Percentiles rank a stretch among this genome's conserved stretches.
Evolutionary conservation across 2,888 invertebrate species (phyloP).

Genomic region (Abrostola tripartita): DNA sequence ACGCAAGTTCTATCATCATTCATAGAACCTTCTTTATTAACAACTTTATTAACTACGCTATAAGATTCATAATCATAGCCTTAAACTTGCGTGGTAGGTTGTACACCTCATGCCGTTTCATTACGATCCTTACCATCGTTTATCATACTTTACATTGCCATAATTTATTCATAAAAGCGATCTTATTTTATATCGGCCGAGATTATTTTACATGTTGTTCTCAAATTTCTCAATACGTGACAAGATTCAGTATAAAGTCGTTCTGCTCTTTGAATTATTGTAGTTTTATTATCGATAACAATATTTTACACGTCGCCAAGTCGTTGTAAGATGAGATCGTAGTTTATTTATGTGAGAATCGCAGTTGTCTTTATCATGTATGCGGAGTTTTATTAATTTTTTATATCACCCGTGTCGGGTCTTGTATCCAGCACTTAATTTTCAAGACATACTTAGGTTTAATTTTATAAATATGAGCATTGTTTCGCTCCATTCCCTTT

Average conservation of each 20-base stretch:
- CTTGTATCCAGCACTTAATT: slow-evolving; percentile 66
- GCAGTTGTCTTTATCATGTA: slow-evolving; percentile 69
- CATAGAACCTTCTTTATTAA: slow-evolving; percentile 60
- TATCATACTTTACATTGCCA: slow-evolving; percentile 87
- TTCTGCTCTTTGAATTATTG: slow-evolving; percentile 74
- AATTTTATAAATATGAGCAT: slow-evolving; percentile 47
- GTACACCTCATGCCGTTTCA: slow-evolving; percentile 82
- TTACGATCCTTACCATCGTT: slow-evolving; percentile 85
- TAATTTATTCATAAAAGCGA: slow-evolving; percentile 85
- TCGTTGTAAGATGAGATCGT: slow-evolving; percentile 75
- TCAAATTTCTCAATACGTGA: slow-evolving; percentile 85
- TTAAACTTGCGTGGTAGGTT: slow-evolving; percentile 65
- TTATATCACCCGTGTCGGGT: slow-evolving; percentile 62
- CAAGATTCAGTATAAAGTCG: slow-evolving; percentile 78
- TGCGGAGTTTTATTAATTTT: slow-evolving; percentile 62
- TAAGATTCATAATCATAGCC: slow-evolving; percentile 56
- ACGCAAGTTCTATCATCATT: slow-evolving; percentile 70
- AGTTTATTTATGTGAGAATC: slow-evolving; percentile 75
- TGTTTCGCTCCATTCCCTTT: slow-evolving; percentile 36
- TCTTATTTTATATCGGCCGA: slow-evolving; percentile 81
- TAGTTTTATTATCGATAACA: slow-evolving; percentile 82
- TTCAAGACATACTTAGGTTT: slow-evolving; percentile 53
- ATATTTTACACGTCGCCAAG: slow-evolving; percentile 86
- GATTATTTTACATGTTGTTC: slow-evolving; percentile 83
- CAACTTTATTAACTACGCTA: slow-evolving; percentile 59